Conservation (phyloP, 2,888 invertebrate genomes). For the Pediacus dermestoides region DNA sequence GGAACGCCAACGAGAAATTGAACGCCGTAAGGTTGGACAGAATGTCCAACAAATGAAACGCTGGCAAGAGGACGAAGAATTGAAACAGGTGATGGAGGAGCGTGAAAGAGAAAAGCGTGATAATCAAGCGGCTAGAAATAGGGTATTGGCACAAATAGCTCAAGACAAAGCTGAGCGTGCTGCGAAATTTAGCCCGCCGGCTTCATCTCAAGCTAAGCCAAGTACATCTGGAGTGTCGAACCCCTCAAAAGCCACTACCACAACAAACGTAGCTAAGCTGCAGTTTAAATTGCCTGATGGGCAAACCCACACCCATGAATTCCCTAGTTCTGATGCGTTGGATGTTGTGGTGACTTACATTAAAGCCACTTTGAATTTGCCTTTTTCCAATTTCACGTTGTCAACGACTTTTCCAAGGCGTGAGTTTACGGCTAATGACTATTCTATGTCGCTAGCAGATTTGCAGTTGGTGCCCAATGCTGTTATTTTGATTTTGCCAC, state of each 20-base stretch:
- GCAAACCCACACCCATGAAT: conserved; percentile 67
- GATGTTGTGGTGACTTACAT: conserved; percentile 52
- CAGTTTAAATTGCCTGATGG: conserved; percentile 88
- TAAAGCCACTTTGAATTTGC: conserved; percentile 41
- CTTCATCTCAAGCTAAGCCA: conserved; percentile 29
- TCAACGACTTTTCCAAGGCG: conserved; percentile 75
- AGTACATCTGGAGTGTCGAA: conserved; percentile 16
- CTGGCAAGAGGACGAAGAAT: conserved; percentile 71
- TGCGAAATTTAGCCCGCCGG: conserved; percentile 43
- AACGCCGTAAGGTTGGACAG: conserved; percentile 70
- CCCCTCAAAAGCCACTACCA: conserved; percentile 30
- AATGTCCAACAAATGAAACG: conserved; percentile 68
- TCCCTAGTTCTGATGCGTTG: conserved; percentile 65
- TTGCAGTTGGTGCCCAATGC: conserved; percentile 72
- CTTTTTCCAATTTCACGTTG: conserved; percentile 62
- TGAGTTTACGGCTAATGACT: conserved; percentile 59
- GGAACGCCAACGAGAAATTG: conserved; percentile 57
- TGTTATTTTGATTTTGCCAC: conserved; percentile 68
- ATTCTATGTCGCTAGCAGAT: conserved; percentile 54
- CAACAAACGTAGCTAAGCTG: conserved; percentile 61
- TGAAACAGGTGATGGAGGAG: conserved; percentile 69
- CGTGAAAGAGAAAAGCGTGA: conserved; percentile 73
- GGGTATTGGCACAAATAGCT: conserved; percentile 78
- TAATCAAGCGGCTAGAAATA: conserved; percentile 70
- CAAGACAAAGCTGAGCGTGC: conserved; percentile 74